Base-by-base conservation (phyloP, 2,797 vertebrate genomes). In the Ataeniobius toweri region DNA sequence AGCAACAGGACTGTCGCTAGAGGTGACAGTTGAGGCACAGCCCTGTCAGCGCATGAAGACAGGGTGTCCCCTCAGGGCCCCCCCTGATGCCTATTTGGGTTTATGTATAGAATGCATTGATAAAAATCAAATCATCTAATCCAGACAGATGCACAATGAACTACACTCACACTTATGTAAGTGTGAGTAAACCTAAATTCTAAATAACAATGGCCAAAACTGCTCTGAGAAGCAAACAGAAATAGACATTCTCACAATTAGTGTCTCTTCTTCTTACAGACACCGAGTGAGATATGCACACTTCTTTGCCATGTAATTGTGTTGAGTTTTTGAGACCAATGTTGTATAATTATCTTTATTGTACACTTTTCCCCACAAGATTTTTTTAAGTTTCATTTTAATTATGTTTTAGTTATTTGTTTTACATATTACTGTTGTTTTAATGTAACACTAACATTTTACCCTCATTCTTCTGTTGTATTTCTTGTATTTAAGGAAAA, bases 1-100 rank as follows among this genome's bases (percentile, higher is more conserved):
- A 87, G 89, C 89, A 91, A 93, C 91, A 86, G 86, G 83, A 88
- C 89, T 92, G 92, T 94, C 89, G 85, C 93, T 86, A 84, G 59
- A 81, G 89, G 91, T 93, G 91, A 94, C 93, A 91, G 88, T 74
- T 83, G 79, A 91, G 85, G 88, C 86, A 82, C 86, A 85, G 86
- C 90, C 83, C 80, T 89, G 82, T 88, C 46, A 55, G 84, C 78
- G 80, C 65, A 65, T 82, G 85, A 82, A 89, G 91, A 93, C 92
- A 92, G 81, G 88, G 80, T 89, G 89, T 90, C 86, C 87, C 91
- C 84, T 89, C 71, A 78, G 81, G 91, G 24, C 14, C 41, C 13
- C 67, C 41, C 10, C 71, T 71, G 80, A 75, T 80, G 79, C 75
- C 5, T 81, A 63, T 72, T 46, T 78, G 73, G 73, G 83, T 36